Evolutionary conservation across 1,140 invertebrate species (phyloP).

Genomic region (Teleogryllus occipitalis): DNA sequence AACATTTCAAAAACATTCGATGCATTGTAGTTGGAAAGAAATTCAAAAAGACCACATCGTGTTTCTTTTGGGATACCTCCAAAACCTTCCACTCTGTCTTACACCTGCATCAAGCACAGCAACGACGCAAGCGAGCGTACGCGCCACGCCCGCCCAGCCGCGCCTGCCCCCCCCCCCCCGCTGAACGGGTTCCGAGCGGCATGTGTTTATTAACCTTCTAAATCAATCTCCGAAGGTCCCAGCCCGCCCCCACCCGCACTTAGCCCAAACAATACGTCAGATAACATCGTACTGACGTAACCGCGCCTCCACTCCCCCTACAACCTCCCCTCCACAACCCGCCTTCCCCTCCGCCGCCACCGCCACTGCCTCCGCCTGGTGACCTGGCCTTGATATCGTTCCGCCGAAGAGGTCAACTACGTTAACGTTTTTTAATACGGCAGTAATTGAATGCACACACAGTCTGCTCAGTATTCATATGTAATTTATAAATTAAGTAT

Average conservation of each 20-base stretch:
- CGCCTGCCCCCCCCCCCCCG: too few species aligned
- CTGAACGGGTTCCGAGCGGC: background rate
- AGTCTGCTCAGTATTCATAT: background rate
- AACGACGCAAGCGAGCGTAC: too few species aligned
- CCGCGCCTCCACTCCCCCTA: background rate
- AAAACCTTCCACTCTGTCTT: too few species aligned
- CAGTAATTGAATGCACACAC: background rate
- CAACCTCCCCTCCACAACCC: background rate
- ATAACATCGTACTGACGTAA: background rate
- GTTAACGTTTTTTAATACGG: background rate
- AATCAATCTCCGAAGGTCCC: background rate
- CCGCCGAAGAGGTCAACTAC: background rate
- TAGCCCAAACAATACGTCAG: background rate
- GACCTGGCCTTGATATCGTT: background rate
- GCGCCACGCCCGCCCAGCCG: too few species aligned
- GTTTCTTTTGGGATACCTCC: too few species aligned
- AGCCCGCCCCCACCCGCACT: too few species aligned
- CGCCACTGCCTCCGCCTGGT: background rate
- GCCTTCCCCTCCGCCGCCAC: background rate
- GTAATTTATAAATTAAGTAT: slow-evolving; percentile 6
- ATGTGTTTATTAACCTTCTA: slow-evolving; percentile 5
- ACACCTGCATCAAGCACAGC: too few species aligned
- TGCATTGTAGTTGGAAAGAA: too few species aligned
- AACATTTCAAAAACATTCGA: too few species aligned
- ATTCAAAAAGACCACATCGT: too few species aligned